Base-by-base conservation (phyloP, 2,888 invertebrate species). In the Coenonympha arcania region DNA sequence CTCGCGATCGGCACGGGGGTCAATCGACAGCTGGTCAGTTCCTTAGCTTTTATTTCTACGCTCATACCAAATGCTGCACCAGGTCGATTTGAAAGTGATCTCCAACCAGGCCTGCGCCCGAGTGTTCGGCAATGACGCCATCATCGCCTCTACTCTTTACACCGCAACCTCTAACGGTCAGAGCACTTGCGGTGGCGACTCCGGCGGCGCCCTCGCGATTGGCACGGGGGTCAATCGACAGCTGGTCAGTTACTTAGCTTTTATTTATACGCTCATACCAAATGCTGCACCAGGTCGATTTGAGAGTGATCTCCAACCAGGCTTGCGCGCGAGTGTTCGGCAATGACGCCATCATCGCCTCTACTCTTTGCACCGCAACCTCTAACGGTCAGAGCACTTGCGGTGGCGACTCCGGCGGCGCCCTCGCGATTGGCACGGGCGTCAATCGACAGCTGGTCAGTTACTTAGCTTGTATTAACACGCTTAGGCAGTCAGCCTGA, bases 151-250 rank as follows among this genome's bases (percentile, higher is more conserved):
- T 41, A 76, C 75, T 13, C 55, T 81, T 60, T 72, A 81, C 69
- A 66, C 72, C 57, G 66, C 72, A 63, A 72, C 71, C 41, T 55
- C 65, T 9, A 57, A 60, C 33, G 69, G 73, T 15, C 55, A 54
- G 13, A 65, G 76, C 62, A 71, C 83, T 61, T 74, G 84, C 74
- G 66, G 76, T 64, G 73, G 78, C 0, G 79, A 79, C 69, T 76
- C 76, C 34, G 76, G 76, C 41, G 70, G 79, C 22, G 71, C 77
- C 13, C 66, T 76, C 46, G 54, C 63, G 39, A 30, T 70, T 53
- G 58, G 59, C 55, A 61, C 34, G 8, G 48, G 31, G 18, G 46
- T 24, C 13, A 45, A 33, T 24, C 41, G 48, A 8, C 48, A 61
- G 11, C 58, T 73, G 60, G 71, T 71, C 20, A 58, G 63, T 54